phyloP scores from a whole-genome alignment of 1,140 invertebrate genomes.

The Heliconius himera region DNA sequence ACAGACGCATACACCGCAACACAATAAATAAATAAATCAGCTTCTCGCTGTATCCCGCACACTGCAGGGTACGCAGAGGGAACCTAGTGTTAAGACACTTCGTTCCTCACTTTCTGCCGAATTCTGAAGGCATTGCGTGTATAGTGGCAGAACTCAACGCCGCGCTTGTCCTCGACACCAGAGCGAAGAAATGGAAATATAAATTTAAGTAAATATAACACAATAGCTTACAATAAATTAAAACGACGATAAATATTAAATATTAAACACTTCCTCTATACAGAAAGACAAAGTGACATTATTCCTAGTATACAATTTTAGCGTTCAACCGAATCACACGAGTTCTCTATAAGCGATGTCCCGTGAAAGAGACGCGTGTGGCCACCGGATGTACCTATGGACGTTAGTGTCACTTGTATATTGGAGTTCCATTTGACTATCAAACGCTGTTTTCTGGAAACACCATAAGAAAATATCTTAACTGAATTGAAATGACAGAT shows the following conservation, averaged over 20 bases:
- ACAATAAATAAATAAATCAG: no score
- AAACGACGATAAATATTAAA: neutral
- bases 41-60: no score
- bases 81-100: no score
- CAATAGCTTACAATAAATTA: neutral
- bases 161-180: no score
- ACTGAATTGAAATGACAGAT: neutral
- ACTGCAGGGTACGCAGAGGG: no score
- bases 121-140: no score
- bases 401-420: neutral
- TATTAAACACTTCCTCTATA: conserved; percentile 11
- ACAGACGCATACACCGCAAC: no score
- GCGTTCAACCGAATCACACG: conserved; percentile 54
- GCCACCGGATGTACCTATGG: conserved; percentile 49
- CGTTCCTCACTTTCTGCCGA: no score
- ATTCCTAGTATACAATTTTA: conserved; percentile 44
- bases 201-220: no score
- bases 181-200: no score
- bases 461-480: neutral
- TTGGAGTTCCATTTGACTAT: neutral
- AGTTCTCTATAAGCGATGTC: conserved; percentile 53
- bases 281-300: conserved; percentile 11
- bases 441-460: neutral
- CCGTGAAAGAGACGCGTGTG: conserved; percentile 54
- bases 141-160: no score